These are phyloP conservation scores for Caenorhabditis angaria DNA, from an alignment of 2,888 invertebrate genomes.

Conservation along the genomic window DNA sequence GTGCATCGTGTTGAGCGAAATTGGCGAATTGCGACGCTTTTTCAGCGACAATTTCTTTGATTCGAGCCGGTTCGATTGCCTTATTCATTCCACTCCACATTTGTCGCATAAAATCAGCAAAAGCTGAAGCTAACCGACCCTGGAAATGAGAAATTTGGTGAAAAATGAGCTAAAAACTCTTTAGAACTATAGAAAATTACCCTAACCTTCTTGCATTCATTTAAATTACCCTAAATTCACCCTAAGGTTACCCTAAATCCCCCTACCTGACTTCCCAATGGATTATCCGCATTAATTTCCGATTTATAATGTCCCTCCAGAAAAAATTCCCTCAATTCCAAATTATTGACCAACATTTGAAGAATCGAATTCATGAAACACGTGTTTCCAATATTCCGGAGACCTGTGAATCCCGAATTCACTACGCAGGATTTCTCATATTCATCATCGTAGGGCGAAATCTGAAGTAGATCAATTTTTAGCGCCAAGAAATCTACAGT, in stretches of 20 bases:
- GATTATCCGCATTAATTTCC: conserved; percentile 75
- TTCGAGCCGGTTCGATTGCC: conserved; percentile 74
- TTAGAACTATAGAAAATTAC: neutral
- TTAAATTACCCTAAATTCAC: no score
- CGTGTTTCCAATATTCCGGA: conserved; percentile 76
- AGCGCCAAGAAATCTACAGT: no score
- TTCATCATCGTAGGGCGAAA: conserved; percentile 42
- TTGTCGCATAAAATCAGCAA: conserved; percentile 74
- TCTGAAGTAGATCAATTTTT: no score
- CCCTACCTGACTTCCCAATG: conserved; percentile 59
- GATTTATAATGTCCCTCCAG: conserved; percentile 72
- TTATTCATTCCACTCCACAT: conserved; percentile 74
- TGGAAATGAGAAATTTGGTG: no score
- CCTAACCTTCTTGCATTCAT: no score
- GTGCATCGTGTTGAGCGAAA: conserved; percentile 76
- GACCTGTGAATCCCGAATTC: conserved; percentile 74
- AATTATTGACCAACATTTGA: conserved; percentile 75
- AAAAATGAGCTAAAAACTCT: neutral
- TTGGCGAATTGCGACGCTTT: conserved; percentile 76
- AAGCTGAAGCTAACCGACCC: conserved; percentile 75
- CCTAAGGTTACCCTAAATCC: no score
- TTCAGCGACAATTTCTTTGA: conserved; percentile 74
- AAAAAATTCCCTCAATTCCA: conserved; percentile 75
- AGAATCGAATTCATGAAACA: conserved; percentile 77
- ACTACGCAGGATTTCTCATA: conserved; percentile 43